Evolutionary conservation across 2,113 vertebrate species (phyloP), one percentile per base, ranked within the genome.

Genomic region (Malaclemys terrapin): DNA sequence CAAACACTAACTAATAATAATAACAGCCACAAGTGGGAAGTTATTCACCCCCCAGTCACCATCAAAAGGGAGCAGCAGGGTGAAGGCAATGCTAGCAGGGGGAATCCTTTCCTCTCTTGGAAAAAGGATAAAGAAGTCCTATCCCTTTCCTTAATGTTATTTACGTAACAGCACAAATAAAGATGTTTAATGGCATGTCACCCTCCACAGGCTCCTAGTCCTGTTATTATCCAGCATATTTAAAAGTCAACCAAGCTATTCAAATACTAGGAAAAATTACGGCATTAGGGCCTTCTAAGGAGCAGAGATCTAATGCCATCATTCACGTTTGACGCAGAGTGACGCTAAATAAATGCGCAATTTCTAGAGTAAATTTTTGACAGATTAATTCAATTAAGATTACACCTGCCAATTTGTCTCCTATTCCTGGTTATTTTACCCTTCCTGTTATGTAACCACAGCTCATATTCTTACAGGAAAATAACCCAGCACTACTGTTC

Each of bases 121-220:
- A 42, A 56, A 35, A 25, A 29, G 35, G 31, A 56, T 31, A 31
- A 20, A 42, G 49, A 16, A n/a, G 2, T 6, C 1, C 42, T 76
- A 27, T 19, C 3, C 45, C 47, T 72, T 80, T n/a, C 27, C 65
- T 14, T 10, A 72, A 38, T 20, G 17, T 16, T 31, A 12, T 11
- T 20, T 65, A 35, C 20, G 5, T 14, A 16, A 16, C 31, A 31
- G n/a, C 0, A 7, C 14, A 56, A 20, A 65, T 11, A 4, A 31
- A 57, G 38, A 42, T 56, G 27, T 57, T 5, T 10, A 17, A 27
- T 13, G 8, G 25, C 57, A 62, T 9, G 19, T 53, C n/a, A 35
- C 38, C 27, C 38, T 52, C 31, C 65, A 59, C 20, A 24, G 29
- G 35, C 2, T n/a, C 52, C n/a, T 22, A 8, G 2, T 4, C 29